Evolutionary conservation across 2,113 vertebrate species (phyloP).

Genomic region (Carlito syrichta): DNA sequence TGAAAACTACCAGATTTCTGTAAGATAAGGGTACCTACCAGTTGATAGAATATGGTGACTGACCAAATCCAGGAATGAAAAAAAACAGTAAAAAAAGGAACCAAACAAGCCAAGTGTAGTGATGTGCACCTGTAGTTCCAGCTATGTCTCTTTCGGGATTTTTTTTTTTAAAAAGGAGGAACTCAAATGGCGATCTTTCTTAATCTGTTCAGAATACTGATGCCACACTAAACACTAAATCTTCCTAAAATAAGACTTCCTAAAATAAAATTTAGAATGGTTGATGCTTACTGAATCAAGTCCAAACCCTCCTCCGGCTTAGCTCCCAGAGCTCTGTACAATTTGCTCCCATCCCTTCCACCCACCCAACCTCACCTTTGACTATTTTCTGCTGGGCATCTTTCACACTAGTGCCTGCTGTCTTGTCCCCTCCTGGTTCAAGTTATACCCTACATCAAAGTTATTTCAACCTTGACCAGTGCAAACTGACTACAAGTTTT

Average conservation of each 20-base stretch:
- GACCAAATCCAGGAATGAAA: neutral
- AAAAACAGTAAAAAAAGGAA: neutral
- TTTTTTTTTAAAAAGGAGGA: no score
- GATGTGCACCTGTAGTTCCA: neutral
- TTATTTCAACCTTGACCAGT: neutral
- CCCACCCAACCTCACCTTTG: neutral
- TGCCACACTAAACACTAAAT: neutral
- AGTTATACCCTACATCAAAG: neutral
- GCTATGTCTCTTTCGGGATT: no score
- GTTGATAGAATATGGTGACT: neutral
- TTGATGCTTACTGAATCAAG: slow-evolving; percentile 4
- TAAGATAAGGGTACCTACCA: neutral
- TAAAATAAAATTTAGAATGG: neutral
- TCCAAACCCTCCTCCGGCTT: slow-evolving; percentile 10
- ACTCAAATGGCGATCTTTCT: no score
- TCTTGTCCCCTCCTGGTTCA: neutral
- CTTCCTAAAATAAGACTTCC: neutral
- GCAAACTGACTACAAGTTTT: neutral
- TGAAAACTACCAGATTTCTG: slow-evolving; percentile 19
- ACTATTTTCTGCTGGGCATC: neutral
- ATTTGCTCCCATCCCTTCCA: neutral
- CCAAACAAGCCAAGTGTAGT: neutral
- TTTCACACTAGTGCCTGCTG: neutral
- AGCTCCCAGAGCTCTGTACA: neutral
- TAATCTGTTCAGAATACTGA: neutral